Conservation (phyloP, 2,797 vertebrate genomes). For the Sebastes oblongus region DNA sequence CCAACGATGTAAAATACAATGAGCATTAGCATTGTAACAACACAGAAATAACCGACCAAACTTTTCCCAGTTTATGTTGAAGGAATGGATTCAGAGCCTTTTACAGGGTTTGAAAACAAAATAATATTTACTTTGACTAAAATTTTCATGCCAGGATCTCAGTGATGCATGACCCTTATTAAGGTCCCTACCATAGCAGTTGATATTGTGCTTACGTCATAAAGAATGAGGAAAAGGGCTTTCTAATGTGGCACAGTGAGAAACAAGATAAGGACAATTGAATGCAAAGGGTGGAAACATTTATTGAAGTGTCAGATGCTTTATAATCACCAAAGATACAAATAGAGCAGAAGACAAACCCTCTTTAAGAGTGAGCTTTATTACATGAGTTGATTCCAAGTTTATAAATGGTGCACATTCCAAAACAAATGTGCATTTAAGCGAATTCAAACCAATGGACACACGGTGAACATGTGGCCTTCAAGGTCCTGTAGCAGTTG, state of each 20-base stretch:
- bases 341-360: background rate
- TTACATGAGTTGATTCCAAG: background rate
- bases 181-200: no score
- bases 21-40: no score
- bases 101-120: background rate
- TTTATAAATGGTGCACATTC: no score
- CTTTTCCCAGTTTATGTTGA: background rate
- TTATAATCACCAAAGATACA: background rate
- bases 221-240: no score
- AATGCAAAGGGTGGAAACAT: background rate
- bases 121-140: background rate
- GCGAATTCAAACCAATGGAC: background rate
- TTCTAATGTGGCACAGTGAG: no score
- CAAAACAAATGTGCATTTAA: background rate
- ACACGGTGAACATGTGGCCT: background rate
- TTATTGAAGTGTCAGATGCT: background rate
- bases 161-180: no score
- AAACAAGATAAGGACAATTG: background rate
- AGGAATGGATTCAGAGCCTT: background rate
- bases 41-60: no score
- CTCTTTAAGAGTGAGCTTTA: background rate
- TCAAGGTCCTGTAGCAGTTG: background rate
- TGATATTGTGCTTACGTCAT: no score
- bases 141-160: no score
- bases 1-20: no score